Conservation (phyloP, 2,113 vertebrate genomes). For the Dascyllus trimaculatus region DNA sequence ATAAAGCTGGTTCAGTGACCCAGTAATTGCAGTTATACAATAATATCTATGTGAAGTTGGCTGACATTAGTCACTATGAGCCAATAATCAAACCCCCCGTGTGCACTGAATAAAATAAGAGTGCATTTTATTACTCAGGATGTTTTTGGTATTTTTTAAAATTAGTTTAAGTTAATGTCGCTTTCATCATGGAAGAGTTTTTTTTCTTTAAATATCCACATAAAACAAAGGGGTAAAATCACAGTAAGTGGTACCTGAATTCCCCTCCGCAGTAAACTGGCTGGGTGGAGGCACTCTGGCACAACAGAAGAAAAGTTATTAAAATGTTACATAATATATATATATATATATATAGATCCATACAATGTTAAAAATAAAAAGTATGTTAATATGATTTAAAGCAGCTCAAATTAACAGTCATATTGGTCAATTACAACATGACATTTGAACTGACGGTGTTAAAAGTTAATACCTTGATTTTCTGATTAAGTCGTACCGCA, state of each 20-base stretch:
- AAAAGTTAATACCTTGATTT: slow-evolving; percentile 32
- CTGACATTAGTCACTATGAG: no score
- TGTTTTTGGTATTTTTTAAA: no score
- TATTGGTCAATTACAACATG: slow-evolving; percentile 3
- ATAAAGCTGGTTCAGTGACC: no score
- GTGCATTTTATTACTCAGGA: no score
- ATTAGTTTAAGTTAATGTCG: no score
- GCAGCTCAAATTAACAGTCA: background rate
- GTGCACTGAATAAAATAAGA: no score
- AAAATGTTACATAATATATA: slow-evolving; percentile 1
- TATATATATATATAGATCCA: background rate
- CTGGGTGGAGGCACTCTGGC: slow-evolving; percentile 76
- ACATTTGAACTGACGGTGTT: slow-evolving; percentile 17
- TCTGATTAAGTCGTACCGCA: slow-evolving; percentile 19
- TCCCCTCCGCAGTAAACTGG: slow-evolving; percentile 63
- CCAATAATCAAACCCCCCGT: no score
- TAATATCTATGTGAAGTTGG: no score
- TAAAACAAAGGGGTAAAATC: background rate
- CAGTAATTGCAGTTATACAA: no score
- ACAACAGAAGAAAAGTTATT: slow-evolving; percentile 29
- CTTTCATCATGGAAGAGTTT: no score
- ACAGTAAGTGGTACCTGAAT: slow-evolving; percentile 63
- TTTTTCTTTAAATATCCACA: no score
- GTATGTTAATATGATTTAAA: slow-evolving; percentile 11
- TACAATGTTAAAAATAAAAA: background rate